A percentile compares a stretch with the other conserved stretches of the same genome.
Evolutionary conservation across 2,888 invertebrate species (phyloP).

Genomic region (Ichneumon xanthorius): DNA sequence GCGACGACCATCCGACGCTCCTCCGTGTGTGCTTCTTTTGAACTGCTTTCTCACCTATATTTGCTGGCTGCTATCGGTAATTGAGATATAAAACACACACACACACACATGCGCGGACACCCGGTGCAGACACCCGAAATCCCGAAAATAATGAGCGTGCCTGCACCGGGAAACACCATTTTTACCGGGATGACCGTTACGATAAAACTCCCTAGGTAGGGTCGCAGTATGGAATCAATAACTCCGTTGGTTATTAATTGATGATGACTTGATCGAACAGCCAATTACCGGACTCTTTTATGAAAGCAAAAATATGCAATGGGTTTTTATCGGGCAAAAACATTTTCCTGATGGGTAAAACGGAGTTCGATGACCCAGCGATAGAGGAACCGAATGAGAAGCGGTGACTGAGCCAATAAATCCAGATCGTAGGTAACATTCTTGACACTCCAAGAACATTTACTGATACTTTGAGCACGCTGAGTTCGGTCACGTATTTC

Average conservation of each 20-base stretch:
- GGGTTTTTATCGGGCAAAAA: background rate
- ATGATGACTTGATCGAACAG: no score
- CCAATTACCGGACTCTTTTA: background rate
- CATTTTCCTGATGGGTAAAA: slow-evolving; percentile 15
- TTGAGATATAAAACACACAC: background rate
- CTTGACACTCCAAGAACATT: slow-evolving; percentile 43
- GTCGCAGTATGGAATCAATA: no score
- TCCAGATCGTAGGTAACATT: slow-evolving; percentile 55
- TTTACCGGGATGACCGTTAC: no score
- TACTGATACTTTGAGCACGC: slow-evolving; percentile 60
- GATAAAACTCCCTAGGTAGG: no score
- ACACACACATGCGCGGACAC: background rate
- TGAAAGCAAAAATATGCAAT: background rate
- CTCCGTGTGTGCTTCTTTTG: no score
- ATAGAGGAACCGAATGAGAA: slow-evolving; percentile 30
- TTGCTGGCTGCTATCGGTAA: no score
- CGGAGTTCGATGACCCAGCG: slow-evolving; percentile 36
- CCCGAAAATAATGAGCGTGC: background rate
- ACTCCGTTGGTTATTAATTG: no score
- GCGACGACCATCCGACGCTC: no score
- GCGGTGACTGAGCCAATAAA: slow-evolving; percentile 49
- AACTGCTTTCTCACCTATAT: no score
- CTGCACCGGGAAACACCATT: background rate
- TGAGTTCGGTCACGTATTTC: slow-evolving; percentile 67
- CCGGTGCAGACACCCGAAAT: background rate